Percentiles rank a stretch among this genome's conserved stretches.
phyloP scores from a whole-genome alignment of 2,113 vertebrate genomes.

The Phylloscopus whistleri region DNA sequence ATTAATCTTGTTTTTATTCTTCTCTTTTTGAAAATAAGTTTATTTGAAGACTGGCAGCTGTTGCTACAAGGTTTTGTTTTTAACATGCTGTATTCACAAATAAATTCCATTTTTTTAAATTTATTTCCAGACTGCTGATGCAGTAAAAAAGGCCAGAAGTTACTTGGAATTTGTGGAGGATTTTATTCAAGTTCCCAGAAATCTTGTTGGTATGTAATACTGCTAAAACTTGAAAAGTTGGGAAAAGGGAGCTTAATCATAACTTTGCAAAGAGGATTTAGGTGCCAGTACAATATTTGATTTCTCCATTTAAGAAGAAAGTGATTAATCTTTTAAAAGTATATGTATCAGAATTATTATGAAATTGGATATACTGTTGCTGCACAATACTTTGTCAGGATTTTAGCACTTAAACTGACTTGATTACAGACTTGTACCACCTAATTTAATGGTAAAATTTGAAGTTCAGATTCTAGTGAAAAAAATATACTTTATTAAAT shows the following conservation, averaged over 20 bases:
- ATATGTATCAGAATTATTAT: neutral
- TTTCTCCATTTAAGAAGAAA: neutral
- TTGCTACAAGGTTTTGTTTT: slow-evolving; percentile 4
- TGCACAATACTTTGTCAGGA: neutral
- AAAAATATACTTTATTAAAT: fast-evolving
- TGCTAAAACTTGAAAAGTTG: slow-evolving; percentile 28
- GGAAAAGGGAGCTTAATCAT: neutral
- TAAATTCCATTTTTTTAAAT: neutral
- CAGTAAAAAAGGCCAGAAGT: slow-evolving; percentile 83
- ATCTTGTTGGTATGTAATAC: slow-evolving; percentile 81
- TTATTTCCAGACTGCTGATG: slow-evolving; percentile 78
- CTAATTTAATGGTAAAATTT: neutral
- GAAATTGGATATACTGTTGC: neutral
- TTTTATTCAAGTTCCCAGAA: slow-evolving; percentile 85
- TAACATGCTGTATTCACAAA: neutral
- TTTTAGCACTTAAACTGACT: neutral
- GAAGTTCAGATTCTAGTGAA: neutral
- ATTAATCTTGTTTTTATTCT: neutral
- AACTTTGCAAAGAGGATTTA: neutral
- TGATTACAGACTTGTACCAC: neutral
- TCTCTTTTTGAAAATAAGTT: neutral
- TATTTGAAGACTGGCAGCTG: neutral
- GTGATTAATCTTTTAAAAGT: neutral
- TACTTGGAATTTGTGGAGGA: slow-evolving; percentile 85
- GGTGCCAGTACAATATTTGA: neutral